Percentiles rank a stretch among this genome's conserved stretches.
Conservation (phyloP, 2,888 invertebrate species). For the Embidobia sp. region DNA sequence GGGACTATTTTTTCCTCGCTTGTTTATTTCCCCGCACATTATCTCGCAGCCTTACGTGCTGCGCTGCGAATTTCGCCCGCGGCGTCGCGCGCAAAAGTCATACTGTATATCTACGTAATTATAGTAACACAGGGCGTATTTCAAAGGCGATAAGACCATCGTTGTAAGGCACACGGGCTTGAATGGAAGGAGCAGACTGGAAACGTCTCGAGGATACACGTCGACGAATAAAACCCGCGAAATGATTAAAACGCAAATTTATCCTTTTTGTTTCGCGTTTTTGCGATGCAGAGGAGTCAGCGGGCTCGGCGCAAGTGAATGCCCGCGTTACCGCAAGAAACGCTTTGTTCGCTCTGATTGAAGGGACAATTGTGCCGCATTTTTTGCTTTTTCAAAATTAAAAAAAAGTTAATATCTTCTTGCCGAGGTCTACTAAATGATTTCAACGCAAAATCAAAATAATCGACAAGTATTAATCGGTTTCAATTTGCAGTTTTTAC, state of each 20-base stretch:
- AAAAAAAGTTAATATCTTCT: too few species aligned
- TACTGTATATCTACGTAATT: slow-evolving; percentile 51
- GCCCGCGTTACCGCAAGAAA: not conserved
- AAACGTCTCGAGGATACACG: slow-evolving; percentile 45
- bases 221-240: slow-evolving; percentile 26
- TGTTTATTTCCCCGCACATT: slow-evolving; percentile 38
- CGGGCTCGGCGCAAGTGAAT: not conserved
- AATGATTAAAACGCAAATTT: slow-evolving; percentile 38
- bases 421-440: too few species aligned
- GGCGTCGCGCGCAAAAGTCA: slow-evolving; percentile 43
- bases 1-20: slow-evolving; percentile 24
- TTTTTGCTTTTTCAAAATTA: too few species aligned
- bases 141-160: slow-evolving; percentile 52
- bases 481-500: too few species aligned
- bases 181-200: slow-evolving; percentile 59
- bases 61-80: slow-evolving; percentile 34
- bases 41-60: slow-evolving; percentile 21
- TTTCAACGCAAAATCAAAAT: too few species aligned
- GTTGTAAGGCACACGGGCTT: slow-evolving; percentile 36
- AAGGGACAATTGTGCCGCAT: too few species aligned
- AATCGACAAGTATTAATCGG: too few species aligned
- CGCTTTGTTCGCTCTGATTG: too few species aligned
- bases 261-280: slow-evolving; percentile 25
- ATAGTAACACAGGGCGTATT: slow-evolving; percentile 52
- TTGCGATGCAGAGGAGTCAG: slow-evolving; percentile 3